phyloP scores from a whole-genome alignment of 1,140 invertebrate species.

The Caenorhabditis inopinata region DNA sequence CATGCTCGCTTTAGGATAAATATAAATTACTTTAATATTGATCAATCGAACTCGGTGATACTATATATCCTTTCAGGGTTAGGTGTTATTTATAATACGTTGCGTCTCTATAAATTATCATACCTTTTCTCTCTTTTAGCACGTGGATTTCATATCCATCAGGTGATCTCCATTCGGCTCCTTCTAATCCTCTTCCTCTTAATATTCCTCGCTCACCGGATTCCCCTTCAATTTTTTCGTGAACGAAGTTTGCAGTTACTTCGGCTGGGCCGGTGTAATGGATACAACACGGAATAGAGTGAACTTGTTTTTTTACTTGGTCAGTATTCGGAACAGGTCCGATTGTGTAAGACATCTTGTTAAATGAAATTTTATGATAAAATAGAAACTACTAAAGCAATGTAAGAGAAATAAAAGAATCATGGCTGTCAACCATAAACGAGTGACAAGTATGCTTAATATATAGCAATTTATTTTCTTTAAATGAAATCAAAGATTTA shows the following conservation, averaged over 20 bases:
- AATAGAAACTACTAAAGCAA: no score
- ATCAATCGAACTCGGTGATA: no score
- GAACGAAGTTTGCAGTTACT: conserved; percentile 27
- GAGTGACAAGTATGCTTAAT: no score
- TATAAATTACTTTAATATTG: no score
- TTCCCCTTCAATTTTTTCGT: conserved; percentile 5
- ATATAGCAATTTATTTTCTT: no score
- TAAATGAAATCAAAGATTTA: no score
- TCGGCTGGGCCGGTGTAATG: conserved; percentile 28
- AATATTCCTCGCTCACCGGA: background rate
- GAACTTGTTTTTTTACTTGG: conserved; percentile 17
- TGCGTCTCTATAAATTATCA: no score
- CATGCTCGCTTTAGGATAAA: no score
- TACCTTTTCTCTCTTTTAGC: conserved; percentile 25
- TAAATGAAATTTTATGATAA: background rate
- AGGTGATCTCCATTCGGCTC: background rate
- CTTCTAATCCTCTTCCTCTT: conserved; percentile 36
- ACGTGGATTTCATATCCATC: conserved; percentile 28
- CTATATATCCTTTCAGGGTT: no score
- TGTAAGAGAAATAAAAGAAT: background rate
- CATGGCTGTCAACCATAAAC: no score
- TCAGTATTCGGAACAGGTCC: background rate
- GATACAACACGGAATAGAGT: conserved; percentile 38
- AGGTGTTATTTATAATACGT: no score
- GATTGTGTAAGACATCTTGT: background rate